A percentile compares a stretch with the other conserved stretches of the same genome.
These are phyloP conservation scores for Limnothrissa miodon DNA, from an alignment of 2,113 vertebrate species.

Conservation along the genomic window DNA sequence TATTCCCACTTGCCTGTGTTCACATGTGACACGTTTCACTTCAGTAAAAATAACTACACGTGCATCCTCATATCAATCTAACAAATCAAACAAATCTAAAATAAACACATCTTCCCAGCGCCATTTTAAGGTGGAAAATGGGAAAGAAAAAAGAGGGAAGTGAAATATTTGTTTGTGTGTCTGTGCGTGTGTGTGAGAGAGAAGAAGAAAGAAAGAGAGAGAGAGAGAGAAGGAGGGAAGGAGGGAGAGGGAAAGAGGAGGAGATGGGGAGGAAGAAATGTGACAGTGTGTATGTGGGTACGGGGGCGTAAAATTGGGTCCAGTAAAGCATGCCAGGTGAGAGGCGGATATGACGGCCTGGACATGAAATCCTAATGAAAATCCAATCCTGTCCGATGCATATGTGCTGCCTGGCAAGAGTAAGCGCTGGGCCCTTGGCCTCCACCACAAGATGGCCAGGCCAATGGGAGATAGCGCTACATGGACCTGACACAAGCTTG, in stretches of 20 bases:
- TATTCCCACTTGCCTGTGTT: not conserved
- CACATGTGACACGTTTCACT: not conserved
- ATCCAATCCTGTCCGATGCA: slow-evolving; percentile 61
- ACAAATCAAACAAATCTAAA: not conserved
- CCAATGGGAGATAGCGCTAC: not conserved
- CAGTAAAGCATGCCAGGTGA: slow-evolving; percentile 65
- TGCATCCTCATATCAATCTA: not conserved
- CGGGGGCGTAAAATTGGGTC: slow-evolving; percentile 70
- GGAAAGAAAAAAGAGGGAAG: not conserved
- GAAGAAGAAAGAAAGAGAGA: too few species aligned
- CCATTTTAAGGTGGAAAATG: not conserved
- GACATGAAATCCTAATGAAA: slow-evolving; percentile 73
- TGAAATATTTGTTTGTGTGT: not conserved
- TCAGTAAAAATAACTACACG: not conserved
- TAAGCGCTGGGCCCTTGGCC: not conserved
- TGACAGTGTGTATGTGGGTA: slow-evolving; percentile 57
- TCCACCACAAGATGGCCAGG: not conserved
- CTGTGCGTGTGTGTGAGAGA: not conserved
- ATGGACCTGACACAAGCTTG: not conserved
- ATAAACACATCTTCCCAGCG: not conserved
- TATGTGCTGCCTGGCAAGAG: slow-evolving; percentile 37
- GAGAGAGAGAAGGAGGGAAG: not conserved
- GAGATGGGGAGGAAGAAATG: slow-evolving; percentile 42
- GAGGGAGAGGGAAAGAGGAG: slow-evolving; percentile 14
- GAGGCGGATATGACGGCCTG: slow-evolving; percentile 64